phyloP scores from a whole-genome alignment of 2,113 vertebrate genomes.

The Ascaphus truei region DNA sequence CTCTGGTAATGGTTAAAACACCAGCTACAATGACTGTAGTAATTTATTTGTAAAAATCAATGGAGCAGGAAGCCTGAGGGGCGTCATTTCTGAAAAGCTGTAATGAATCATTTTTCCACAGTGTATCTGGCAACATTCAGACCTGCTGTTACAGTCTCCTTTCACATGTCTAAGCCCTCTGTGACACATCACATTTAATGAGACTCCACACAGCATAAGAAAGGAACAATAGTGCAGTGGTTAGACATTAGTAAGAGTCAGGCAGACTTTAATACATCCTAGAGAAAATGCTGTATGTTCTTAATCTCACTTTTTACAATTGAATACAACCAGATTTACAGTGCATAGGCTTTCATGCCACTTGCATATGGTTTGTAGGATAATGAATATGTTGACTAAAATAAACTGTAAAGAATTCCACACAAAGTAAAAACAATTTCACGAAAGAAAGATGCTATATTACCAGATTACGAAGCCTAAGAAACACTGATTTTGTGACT shows the following conservation, averaged over 20 bases:
- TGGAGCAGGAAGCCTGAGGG: constrained; percentile 60
- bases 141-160: constrained; percentile 53
- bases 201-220: constrained; percentile 65
- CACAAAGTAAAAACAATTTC: no score
- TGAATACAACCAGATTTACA: background rate
- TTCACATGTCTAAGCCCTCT: constrained; percentile 60
- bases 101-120: constrained; percentile 62
- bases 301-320: background rate
- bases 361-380: background rate
- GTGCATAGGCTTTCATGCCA: background rate
- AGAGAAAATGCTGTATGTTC: constrained; percentile 23
- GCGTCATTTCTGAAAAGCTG: constrained; percentile 54
- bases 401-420: background rate
- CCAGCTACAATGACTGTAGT: constrained; percentile 43
- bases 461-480: no score
- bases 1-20: constrained; percentile 67
- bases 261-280: constrained; percentile 52
- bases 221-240: constrained; percentile 53
- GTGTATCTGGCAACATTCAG: constrained; percentile 60
- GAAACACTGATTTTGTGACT: no score
- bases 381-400: background rate
- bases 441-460: no score
- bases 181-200: constrained; percentile 71
- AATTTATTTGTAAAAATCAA: constrained; percentile 42
- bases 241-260: constrained; percentile 62